A percentile compares a stretch with the other conserved stretches of the same genome.
phyloP scores from a whole-genome alignment of 2,888 invertebrate species.

The Cryptus viduatorius region DNA sequence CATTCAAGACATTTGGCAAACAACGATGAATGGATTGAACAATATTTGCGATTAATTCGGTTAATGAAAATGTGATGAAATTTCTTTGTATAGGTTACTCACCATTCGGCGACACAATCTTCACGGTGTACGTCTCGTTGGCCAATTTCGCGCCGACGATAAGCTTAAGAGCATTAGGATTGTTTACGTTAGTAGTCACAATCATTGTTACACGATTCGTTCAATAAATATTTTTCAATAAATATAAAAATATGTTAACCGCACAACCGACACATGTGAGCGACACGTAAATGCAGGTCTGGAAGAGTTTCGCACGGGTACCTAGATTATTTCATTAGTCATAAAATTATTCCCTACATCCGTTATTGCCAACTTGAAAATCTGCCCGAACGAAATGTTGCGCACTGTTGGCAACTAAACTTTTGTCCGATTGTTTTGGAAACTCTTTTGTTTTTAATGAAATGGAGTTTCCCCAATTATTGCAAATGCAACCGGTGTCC shows the following conservation, averaged over 20 bases:
- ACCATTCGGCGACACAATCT: constrained; percentile 88
- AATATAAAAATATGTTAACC: constrained; percentile 79
- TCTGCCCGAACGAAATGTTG: not conserved
- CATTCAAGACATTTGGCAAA: not conserved
- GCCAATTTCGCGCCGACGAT: constrained; percentile 90
- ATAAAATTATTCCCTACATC: not conserved
- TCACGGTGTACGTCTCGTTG: constrained; percentile 87
- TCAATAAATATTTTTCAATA: constrained; percentile 81
- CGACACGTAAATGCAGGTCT: constrained; percentile 68
- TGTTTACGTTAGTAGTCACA: constrained; percentile 91
- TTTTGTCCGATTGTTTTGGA: not conserved
- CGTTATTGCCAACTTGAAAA: not conserved
- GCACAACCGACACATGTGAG: constrained; percentile 80
- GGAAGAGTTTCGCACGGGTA: not conserved
- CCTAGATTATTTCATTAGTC: not conserved
- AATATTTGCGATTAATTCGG: not conserved
- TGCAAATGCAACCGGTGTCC: not conserved
- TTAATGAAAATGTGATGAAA: constrained; percentile 52
- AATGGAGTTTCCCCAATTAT: constrained; percentile 1
- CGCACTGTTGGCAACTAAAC: not conserved
- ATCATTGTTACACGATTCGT: constrained; percentile 87
- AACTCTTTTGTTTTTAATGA: not conserved
- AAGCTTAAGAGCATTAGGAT: constrained; percentile 91
- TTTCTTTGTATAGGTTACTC: constrained; percentile 75
- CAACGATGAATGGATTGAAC: constrained; percentile 3